Evolutionary conservation across 1,140 invertebrate genomes (phyloP).

Genomic region (Drosophila jambulina): DNA sequence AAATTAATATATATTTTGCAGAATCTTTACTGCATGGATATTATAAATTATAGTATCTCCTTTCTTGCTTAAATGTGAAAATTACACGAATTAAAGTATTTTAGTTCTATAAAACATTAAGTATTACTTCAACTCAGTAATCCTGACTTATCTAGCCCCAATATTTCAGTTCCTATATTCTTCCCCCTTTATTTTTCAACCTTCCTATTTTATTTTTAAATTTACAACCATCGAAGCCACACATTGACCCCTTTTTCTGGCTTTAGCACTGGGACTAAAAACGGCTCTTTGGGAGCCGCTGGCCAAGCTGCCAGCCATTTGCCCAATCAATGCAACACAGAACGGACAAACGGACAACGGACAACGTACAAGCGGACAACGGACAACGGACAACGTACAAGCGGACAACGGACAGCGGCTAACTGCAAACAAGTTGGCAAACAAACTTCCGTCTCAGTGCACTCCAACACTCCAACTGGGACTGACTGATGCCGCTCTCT

Average conservation of each 20-base stretch:
- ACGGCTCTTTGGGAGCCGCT: slow-evolving; percentile 20
- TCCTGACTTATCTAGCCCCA: background rate
- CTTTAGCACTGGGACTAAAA: slow-evolving; percentile 7
- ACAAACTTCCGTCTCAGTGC: slow-evolving; percentile 76
- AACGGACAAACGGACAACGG: slow-evolving; percentile 29
- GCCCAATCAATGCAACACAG: slow-evolving; percentile 58
- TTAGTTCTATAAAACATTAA: background rate
- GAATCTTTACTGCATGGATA: background rate
- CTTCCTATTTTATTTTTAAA: slow-evolving; percentile 11
- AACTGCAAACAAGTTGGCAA: slow-evolving; percentile 57
- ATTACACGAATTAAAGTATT: background rate
- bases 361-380: background rate
- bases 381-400: slow-evolving; percentile 7
- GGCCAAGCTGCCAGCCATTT: slow-evolving; percentile 41
- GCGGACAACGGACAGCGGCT: slow-evolving; percentile 8
- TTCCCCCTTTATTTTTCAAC: background rate
- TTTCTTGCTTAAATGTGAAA: background rate
- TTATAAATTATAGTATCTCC: background rate
- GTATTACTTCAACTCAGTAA: background rate
- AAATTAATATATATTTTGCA: background rate
- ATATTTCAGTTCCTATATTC: too few relatives aligned
- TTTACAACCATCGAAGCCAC: slow-evolving; percentile 21
- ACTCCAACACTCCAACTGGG: slow-evolving; percentile 61
- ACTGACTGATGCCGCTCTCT: slow-evolving; percentile 38
- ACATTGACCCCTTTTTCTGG: slow-evolving; percentile 22